phyloP scores from a whole-genome alignment of 2,113 vertebrate genomes.

The Harpagus bidentatus region DNA sequence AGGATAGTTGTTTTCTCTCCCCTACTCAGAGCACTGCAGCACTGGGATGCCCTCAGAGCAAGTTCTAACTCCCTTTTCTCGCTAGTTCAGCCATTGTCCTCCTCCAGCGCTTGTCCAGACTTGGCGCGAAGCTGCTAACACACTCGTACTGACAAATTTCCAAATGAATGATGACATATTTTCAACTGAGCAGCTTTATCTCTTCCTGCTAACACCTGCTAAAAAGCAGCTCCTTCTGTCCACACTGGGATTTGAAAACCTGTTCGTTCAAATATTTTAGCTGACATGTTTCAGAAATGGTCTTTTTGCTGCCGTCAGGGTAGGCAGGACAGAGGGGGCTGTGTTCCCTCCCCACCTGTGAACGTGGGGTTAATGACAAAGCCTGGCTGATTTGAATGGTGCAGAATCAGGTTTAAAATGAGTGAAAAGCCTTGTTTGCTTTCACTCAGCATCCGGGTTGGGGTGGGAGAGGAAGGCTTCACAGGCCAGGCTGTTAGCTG shows the following conservation, averaged over 20 bases:
- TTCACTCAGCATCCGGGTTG: neutral
- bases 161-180: conserved; percentile 54
- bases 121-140: conserved; percentile 23
- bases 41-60: neutral
- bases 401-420: neutral
- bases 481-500: neutral
- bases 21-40: neutral
- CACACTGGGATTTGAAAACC: conserved; percentile 2
- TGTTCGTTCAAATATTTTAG: conserved; percentile 22
- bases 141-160: conserved; percentile 32
- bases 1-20: neutral
- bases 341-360: neutral
- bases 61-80: neutral
- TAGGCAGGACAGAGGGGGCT: neutral
- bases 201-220: conserved; percentile 50
- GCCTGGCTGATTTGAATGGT: neutral
- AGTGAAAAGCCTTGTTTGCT: neutral
- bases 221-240: conserved; percentile 40
- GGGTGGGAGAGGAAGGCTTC: neutral
- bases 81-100: neutral
- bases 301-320: neutral
- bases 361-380: neutral
- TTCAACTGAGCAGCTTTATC: conserved; percentile 37
- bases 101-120: conserved; percentile 8
- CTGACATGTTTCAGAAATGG: conserved; percentile 21